Conservation (phyloP, 2,113 vertebrate species). For the Okapia johnstoni region DNA sequence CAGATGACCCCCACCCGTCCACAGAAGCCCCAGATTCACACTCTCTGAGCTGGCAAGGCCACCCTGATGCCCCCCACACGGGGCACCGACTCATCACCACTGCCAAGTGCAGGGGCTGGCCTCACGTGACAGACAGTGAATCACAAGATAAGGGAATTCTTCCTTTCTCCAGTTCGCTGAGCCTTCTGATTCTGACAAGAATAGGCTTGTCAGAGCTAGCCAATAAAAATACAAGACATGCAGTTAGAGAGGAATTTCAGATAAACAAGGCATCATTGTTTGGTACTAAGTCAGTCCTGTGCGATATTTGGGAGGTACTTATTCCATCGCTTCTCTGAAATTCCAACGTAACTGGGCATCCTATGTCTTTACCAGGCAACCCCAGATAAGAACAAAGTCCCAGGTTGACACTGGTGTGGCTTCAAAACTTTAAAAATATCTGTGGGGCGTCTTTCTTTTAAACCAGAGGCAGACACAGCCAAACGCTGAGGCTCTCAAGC, state of each 20-base stretch:
- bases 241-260: not conserved
- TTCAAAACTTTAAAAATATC: not conserved
- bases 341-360: not conserved
- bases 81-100: not conserved
- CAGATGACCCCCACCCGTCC: not conserved
- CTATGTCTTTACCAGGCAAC: not conserved
- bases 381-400: not conserved
- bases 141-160: not conserved
- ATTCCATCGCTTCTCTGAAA: not conserved
- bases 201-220: not conserved
- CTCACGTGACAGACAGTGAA: fast-evolving
- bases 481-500: not conserved
- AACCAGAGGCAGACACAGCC: not conserved
- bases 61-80: fast-evolving
- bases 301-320: not conserved
- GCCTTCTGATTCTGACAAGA: not conserved
- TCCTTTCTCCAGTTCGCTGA: not conserved
- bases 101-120: not conserved
- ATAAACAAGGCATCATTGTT: not conserved
- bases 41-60: not conserved
- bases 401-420: not conserved
- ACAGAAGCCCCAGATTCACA: not conserved
- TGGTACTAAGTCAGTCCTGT: not conserved
- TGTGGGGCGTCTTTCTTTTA: not conserved
- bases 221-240: not conserved